Evolutionary conservation across 2,113 vertebrate genomes (phyloP).

Genomic region (Calyptommatus sinebrachiatus): DNA sequence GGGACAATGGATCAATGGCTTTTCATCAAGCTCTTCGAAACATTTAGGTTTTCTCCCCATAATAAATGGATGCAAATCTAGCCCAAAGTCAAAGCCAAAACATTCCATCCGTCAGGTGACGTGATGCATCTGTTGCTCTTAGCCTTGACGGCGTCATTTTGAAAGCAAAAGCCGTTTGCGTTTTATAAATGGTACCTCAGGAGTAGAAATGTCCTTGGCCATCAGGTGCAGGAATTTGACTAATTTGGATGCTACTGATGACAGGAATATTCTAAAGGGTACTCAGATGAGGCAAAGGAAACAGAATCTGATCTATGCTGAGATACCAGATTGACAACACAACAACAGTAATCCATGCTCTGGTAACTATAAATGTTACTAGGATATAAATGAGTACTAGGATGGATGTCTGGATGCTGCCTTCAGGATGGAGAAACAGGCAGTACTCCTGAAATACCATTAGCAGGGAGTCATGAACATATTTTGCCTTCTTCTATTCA

Average conservation of each 20-base stretch:
- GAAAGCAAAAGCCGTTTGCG: neutral
- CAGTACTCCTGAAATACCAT: too few relatives aligned
- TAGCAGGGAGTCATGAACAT: too few relatives aligned
- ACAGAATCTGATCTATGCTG: neutral
- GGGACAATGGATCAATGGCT: slow-evolving; percentile 53
- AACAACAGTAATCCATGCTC: too few relatives aligned
- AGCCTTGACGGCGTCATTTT: neutral
- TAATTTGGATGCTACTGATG: neutral
- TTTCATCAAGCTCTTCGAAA: slow-evolving; percentile 59
- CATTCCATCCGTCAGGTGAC: neutral
- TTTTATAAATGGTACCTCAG: neutral
- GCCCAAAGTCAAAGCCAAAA: neutral
- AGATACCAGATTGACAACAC: neutral
- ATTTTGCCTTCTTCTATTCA: too few relatives aligned
- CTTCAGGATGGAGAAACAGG: too few relatives aligned
- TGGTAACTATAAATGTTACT: too few relatives aligned
- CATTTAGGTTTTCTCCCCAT: slow-evolving; percentile 54
- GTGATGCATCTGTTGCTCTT: neutral
- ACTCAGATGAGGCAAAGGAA: neutral
- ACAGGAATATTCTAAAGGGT: too few relatives aligned
- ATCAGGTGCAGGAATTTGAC: neutral
- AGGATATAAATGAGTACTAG: too few relatives aligned
- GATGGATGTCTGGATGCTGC: too few relatives aligned
- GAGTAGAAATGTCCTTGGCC: neutral
- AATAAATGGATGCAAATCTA: slow-evolving; percentile 40